Base-by-base conservation (phyloP, 1,140 invertebrate genomes). In the Diorhabda sublineata region DNA sequence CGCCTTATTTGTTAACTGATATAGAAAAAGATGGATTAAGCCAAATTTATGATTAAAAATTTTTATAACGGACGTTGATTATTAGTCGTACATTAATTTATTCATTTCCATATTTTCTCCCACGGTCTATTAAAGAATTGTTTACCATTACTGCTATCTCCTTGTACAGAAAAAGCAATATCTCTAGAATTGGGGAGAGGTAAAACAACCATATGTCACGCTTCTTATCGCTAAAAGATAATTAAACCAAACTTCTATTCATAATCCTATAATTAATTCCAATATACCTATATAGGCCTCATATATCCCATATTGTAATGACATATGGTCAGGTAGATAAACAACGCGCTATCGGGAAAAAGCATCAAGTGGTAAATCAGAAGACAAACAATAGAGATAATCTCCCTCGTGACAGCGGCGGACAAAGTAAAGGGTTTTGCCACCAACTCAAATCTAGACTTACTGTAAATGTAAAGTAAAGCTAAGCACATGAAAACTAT, bases 201-300 rank as follows among this genome's bases (percentile, higher is more conserved):
- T n/a, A 52, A 52, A 52, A 52, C 47, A 52, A 52, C 47, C 47
- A 52, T 52, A 52, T 52, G 47, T 6, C 47, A 52, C n/a, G n/a
- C n/a, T n/a, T 3, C 47, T 52, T 52, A 52, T 52, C 47, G 6
- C 47, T n/a, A 8, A 6, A 52, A 52, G 47, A 52, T 52, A 52
- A 52, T 52, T 52, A 52, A 52, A 52, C 47, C n/a, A 8, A 6
- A 52, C 47, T 52, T n/a, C 47, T 52, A 52, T 52, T 52, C 47
- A 52, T 52, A 52, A 52, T 52, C 47, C 47, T n/a, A 52, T 52
- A 52, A 52, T 52, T 52, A 52, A 52, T 52, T 52, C 47, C 47
- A 52, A 52, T 52, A 52, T 52, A 52, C 47, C 47, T 8, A 52
- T 52, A 52, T 52, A 52, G 3, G 47, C 47, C n/a, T 6, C n/a